Percentiles rank a stretch among this genome's conserved stretches.
phyloP scores from a whole-genome alignment of 1,140 invertebrate genomes.

The Aphaenogaster rudis region DNA sequence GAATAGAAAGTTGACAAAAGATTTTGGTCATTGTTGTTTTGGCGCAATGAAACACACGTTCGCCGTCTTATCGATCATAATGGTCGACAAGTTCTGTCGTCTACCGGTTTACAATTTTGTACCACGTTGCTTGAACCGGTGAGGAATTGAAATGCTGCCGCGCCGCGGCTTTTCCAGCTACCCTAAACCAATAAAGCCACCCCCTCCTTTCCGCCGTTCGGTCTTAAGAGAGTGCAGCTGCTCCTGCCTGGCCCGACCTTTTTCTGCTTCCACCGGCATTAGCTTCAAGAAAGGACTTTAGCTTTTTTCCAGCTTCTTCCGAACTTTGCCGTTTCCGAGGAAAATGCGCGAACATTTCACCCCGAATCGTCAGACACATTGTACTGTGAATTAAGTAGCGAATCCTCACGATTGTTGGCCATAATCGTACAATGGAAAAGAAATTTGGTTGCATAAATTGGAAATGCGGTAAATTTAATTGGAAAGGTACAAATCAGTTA shows the following conservation, averaged over 20 bases:
- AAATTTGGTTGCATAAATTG: too few relatives aligned
- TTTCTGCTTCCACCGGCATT: constrained; percentile 66
- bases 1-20: background rate
- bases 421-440: too few relatives aligned
- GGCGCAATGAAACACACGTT: background rate
- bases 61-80: constrained; percentile 15
- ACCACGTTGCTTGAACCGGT: background rate
- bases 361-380: too few relatives aligned
- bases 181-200: constrained; percentile 75
- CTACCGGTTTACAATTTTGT: constrained; percentile 44
- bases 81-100: constrained; percentile 47
- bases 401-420: background rate
- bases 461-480: too few relatives aligned
- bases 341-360: background rate
- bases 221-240: constrained; percentile 75
- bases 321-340: background rate
- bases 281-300: background rate
- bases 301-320: constrained; percentile 30
- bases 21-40: background rate
- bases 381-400: background rate
- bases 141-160: constrained; percentile 43
- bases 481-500: too few relatives aligned
- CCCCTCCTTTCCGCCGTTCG: constrained; percentile 58
- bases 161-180: constrained; percentile 63
- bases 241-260: constrained; percentile 26